A percentile compares a stretch with the other conserved stretches of the same genome.
phyloP scores from a whole-genome alignment of 2,113 vertebrate species.

The Callipepla squamata region DNA sequence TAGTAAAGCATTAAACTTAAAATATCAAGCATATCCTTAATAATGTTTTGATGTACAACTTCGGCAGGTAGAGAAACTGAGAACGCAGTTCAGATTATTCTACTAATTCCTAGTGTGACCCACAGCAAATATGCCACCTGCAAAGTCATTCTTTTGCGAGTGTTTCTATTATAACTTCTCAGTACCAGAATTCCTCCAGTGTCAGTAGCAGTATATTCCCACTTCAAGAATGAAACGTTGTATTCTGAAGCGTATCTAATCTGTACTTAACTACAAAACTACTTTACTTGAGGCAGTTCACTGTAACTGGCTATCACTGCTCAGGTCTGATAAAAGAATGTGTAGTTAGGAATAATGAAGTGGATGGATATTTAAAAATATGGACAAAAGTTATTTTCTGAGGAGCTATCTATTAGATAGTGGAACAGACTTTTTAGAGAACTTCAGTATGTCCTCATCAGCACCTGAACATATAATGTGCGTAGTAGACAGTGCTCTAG shows the following conservation, averaged over 20 bases:
- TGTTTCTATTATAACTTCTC: conserved; percentile 22
- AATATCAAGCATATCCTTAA: background rate
- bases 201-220: background rate
- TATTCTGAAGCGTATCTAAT: background rate
- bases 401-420: background rate
- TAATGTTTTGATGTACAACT: background rate
- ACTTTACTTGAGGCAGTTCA: background rate
- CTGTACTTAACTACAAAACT: conserved; percentile 6
- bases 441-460: background rate
- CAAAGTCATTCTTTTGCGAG: conserved; percentile 32
- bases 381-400: background rate
- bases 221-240: background rate
- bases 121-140: conserved; percentile 20
- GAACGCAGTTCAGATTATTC: conserved; percentile 32
- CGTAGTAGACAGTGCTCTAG: background rate
- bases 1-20: background rate
- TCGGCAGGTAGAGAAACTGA: background rate
- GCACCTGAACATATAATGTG: background rate
- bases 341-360: background rate
- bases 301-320: background rate
- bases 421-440: background rate
- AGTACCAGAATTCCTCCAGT: background rate
- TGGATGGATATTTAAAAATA: background rate
- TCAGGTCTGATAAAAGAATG: background rate
- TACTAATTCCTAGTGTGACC: conserved; percentile 4